A percentile compares a stretch with the other conserved stretches of the same genome.
Evolutionary conservation across 2,113 vertebrate genomes (phyloP).

Genomic region (Chelonoidis abingdonii): DNA sequence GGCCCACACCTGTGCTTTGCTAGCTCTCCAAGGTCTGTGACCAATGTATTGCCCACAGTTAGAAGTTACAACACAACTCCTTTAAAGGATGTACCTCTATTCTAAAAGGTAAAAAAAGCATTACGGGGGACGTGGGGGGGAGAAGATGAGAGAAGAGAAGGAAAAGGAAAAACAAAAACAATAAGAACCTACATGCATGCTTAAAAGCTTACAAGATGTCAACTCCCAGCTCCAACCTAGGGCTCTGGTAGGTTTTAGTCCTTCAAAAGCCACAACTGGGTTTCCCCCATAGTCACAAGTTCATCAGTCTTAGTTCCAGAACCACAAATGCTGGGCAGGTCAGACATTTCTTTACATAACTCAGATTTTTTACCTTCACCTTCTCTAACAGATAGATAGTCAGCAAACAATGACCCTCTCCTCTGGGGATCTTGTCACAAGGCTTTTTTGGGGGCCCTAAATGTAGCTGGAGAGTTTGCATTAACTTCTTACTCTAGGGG

Average conservation of each 20-base stretch:
- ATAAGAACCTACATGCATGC: too few relatives aligned
- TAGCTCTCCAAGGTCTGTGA: not conserved
- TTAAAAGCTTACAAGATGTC: too few relatives aligned
- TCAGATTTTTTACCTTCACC: not conserved
- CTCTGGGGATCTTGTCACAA: not conserved
- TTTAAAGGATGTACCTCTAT: not conserved
- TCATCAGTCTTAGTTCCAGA: not conserved
- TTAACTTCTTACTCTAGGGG: not conserved
- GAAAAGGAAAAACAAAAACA: too few relatives aligned
- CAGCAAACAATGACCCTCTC: not conserved
- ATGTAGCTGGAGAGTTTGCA: not conserved
- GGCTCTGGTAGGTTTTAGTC: too few relatives aligned
- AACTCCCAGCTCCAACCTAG: too few relatives aligned
- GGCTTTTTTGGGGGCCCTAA: not conserved
- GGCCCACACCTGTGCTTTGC: not conserved
- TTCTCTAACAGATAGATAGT: not conserved
- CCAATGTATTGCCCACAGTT: not conserved
- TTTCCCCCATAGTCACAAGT: not conserved
- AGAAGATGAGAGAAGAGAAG: too few relatives aligned
- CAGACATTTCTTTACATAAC: not conserved
- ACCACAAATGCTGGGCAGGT: too few relatives aligned
- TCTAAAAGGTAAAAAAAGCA: not conserved
- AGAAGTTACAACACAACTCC: not conserved
- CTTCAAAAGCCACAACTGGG: too few relatives aligned
- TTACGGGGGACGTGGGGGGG: too few relatives aligned